Evolutionary conservation across 2,113 vertebrate genomes (phyloP).

Genomic region (Chaetorhynchus papuensis): DNA sequence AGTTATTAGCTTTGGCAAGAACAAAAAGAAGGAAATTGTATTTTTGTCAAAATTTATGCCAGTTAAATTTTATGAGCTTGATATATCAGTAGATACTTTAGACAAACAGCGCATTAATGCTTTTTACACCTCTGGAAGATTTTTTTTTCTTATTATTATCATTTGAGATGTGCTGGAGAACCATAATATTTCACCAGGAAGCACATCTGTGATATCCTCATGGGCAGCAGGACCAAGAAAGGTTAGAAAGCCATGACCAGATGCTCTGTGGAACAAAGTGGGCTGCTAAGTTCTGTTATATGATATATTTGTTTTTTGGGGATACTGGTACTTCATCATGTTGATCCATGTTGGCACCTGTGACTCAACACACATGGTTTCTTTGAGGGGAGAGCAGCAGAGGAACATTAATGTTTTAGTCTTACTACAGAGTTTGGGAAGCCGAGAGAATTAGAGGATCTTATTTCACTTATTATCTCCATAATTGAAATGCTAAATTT

Average conservation of each 20-base stretch:
- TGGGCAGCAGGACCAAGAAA: background rate
- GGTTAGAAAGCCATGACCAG: background rate
- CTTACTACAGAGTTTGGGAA: background rate
- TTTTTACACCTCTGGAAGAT: background rate
- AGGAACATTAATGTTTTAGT: background rate
- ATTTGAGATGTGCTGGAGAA: background rate
- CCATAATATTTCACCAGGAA: background rate
- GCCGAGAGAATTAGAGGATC: background rate
- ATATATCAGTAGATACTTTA: background rate
- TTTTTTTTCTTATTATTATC: background rate
- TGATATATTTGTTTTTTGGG: background rate
- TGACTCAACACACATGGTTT: background rate
- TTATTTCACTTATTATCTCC: background rate
- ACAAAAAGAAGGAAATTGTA: background rate
- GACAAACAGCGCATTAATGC: background rate
- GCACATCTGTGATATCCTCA: background rate
- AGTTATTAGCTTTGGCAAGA: background rate
- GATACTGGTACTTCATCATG: background rate
- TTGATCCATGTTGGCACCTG: background rate
- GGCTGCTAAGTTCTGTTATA: background rate
- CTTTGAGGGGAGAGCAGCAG: background rate
- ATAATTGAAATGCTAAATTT: background rate
- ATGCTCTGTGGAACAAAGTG: background rate
- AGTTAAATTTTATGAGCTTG: background rate
- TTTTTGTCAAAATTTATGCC: background rate